Evolutionary conservation across 2,888 invertebrate species (phyloP), one percentile per base, ranked within the genome.

Genomic region (Himalopsyche kuldschensis): DNA sequence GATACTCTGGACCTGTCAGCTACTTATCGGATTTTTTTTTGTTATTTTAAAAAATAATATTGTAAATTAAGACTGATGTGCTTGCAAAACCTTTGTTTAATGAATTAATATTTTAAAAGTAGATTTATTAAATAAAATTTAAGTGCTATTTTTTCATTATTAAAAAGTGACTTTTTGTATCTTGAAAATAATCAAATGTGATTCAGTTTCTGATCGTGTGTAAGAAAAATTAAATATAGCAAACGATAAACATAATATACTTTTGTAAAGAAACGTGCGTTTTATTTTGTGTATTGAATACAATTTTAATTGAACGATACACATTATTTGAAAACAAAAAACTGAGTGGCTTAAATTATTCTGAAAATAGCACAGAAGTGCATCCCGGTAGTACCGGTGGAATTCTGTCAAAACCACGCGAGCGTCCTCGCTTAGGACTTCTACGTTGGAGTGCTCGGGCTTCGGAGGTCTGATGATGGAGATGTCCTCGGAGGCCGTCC

Each of bases 401-500:
- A 69, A 8, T 69, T 69, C 27, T 69, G 27, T 69, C 24, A 69
- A 69, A 69, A 69, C 24, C 24, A 63, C 41, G 47, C 79, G 63
- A 48, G 76, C n/a, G 75, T 35, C 78, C 47, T 46, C 32, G 55
- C 47, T 6, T 30, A 48, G 69, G 80, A 46, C 8, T 27, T 63
- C 63, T 31, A 35, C 76, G 69, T 41, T 78, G 46, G 75, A 31
- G 24, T 78, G 35, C 20, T 91, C 89, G 91, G 90, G 85, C 91
- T 90, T 63, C 55, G 79, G 63, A 76, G 80, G 80, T 55, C 83
- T 79, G 63, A 86, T 85, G 86, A 86, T 86, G 86, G 86, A 86
- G 85, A 84, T 84, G 82, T 76, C 77, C n/a, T 47, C 84, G 75
- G 84, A 84, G 84, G 82, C 86, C 48, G 90, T 91, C 88, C 88